Conservation (phyloP, 2,797 vertebrate genomes). For the Cynopterus sphinx region DNA sequence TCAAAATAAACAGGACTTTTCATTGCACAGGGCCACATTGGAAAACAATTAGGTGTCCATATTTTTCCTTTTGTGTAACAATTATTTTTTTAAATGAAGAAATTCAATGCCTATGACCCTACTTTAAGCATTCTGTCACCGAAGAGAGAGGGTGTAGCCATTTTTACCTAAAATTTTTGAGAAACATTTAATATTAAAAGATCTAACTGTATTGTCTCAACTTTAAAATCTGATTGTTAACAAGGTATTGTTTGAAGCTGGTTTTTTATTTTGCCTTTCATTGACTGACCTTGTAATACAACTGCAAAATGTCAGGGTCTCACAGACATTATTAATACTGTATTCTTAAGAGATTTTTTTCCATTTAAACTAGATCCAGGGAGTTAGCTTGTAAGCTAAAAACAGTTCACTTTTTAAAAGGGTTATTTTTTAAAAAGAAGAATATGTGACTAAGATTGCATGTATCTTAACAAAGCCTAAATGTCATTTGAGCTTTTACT, state of each 20-base stretch:
- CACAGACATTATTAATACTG: background rate
- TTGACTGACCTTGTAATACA: background rate
- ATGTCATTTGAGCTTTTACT: background rate
- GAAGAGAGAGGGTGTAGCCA: background rate
- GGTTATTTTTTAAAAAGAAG: background rate
- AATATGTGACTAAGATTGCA: background rate
- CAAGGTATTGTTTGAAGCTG: background rate
- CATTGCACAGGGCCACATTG: background rate
- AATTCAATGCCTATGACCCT: background rate
- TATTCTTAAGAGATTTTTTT: background rate
- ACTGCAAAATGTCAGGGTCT: background rate
- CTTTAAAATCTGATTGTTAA: background rate
- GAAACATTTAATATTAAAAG: background rate
- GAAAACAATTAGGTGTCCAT: background rate
- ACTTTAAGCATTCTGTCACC: background rate
- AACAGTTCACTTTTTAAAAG: constrained; percentile 5
- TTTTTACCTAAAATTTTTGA: background rate
- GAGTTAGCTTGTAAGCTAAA: background rate
- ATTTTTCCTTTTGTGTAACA: background rate
- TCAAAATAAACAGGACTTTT: background rate
- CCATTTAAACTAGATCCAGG: background rate
- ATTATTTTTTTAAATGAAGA: background rate
- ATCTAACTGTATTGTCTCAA: background rate
- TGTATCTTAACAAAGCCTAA: background rate
- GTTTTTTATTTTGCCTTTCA: background rate